Conservation (phyloP, 2,888 invertebrate genomes). For the Phyllotreta striolata region DNA sequence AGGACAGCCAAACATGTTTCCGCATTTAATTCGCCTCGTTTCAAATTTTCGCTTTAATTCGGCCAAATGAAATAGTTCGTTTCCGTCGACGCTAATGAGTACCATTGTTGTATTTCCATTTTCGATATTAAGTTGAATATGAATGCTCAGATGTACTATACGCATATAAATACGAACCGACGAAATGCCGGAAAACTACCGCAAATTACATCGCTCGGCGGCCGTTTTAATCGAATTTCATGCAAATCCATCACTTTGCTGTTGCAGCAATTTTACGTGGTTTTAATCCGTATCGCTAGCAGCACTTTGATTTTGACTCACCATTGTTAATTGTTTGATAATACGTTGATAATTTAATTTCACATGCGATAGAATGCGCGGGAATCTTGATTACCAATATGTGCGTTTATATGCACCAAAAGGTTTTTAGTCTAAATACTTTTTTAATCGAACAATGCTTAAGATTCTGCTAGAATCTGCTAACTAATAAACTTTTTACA, state of each 20-base stretch:
- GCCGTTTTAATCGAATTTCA: constrained; percentile 27
- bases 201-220: constrained; percentile 32
- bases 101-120: constrained; percentile 29
- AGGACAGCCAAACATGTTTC: neutral
- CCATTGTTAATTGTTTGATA: too few relatives aligned
- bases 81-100: constrained; percentile 28
- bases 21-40: constrained; percentile 12
- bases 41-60: constrained; percentile 24
- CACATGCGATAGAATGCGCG: too few relatives aligned
- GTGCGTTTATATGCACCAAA: too few relatives aligned
- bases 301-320: neutral
- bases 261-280: constrained; percentile 1
- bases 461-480: too few relatives aligned
- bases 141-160: constrained; percentile 23
- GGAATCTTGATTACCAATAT: too few relatives aligned
- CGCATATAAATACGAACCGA: constrained; percentile 25
- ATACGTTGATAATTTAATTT: too few relatives aligned
- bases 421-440: too few relatives aligned
- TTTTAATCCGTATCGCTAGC: constrained; percentile 6
- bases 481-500: too few relatives aligned
- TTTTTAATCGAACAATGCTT: too few relatives aligned
- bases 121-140: constrained; percentile 25
- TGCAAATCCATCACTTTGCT: constrained; percentile 19
- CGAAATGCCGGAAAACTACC: constrained; percentile 28
- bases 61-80: constrained; percentile 29